Conservation (phyloP, 2,113 vertebrate species). For the Colaptes auratus region DNA sequence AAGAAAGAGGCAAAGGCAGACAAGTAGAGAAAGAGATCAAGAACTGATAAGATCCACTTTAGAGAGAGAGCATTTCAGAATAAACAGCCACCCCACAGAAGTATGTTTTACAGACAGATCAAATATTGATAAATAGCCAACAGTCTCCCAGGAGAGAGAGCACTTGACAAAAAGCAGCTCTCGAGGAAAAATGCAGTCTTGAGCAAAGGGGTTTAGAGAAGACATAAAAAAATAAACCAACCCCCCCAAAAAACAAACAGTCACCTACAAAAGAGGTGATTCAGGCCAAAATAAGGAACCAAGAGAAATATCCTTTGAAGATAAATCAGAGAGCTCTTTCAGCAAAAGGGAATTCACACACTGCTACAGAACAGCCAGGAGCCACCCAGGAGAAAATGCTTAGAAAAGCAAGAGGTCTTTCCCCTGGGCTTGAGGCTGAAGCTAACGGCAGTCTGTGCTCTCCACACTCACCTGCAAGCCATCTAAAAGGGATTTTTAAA, state of each 20-base stretch:
- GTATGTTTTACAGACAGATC: neutral
- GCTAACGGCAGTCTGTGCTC: neutral
- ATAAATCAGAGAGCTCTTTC: neutral
- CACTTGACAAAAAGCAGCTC: neutral
- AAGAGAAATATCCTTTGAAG: neutral
- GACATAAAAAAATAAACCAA: neutral
- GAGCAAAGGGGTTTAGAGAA: neutral
- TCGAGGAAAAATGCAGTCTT: neutral
- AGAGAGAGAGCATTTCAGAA: neutral
- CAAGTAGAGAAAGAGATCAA: neutral
- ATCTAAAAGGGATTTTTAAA: neutral
- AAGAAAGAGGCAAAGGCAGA: neutral
- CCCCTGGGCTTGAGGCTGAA: neutral
- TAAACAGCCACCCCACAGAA: neutral
- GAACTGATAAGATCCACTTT: neutral
- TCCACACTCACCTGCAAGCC: neutral
- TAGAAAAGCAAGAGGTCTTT: neutral
- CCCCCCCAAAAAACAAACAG: too few relatives aligned
- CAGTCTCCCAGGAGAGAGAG: neutral
- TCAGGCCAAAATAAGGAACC: conserved; percentile 11
- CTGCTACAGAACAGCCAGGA: conserved; percentile 14
- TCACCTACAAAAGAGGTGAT: neutral
- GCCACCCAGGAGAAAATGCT: neutral
- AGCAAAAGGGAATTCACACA: neutral
- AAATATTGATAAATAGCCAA: conserved; percentile 60